A percentile compares a stretch with the other conserved stretches of the same genome.
Evolutionary conservation across 2,113 vertebrate species (phyloP).

Genomic region (Psammodynastes pulverulentus): DNA sequence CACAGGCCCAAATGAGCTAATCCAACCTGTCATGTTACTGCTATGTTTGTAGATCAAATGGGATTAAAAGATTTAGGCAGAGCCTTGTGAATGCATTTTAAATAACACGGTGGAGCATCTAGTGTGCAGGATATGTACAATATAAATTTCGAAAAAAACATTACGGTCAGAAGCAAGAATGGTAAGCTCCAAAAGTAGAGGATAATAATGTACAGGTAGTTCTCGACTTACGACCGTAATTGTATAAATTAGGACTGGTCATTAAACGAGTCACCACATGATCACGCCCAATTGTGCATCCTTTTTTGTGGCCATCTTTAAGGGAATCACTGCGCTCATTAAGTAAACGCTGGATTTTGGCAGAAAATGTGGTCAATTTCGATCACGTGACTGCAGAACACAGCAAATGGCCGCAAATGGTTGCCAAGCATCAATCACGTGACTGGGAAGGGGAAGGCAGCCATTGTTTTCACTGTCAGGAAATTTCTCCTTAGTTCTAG

Average conservation of each 20-base stretch:
- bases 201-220: background rate
- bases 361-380: too few species aligned
- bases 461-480: too few species aligned
- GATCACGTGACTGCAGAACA: too few species aligned
- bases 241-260: background rate
- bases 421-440: too few species aligned
- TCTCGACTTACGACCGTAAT: background rate
- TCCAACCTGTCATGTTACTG: slow-evolving; percentile 58
- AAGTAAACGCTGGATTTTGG: too few species aligned
- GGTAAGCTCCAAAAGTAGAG: background rate
- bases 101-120: slow-evolving; percentile 56
- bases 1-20: slow-evolving; percentile 63
- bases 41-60: slow-evolving; percentile 61
- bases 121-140: slow-evolving; percentile 43
- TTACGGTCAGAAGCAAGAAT: background rate
- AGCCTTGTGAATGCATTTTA: slow-evolving; percentile 60
- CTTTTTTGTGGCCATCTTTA: background rate
- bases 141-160: slow-evolving; percentile 22
- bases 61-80: slow-evolving; percentile 58
- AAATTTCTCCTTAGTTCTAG: too few species aligned
- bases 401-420: too few species aligned
- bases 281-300: background rate
- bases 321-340: background rate
- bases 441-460: too few species aligned
- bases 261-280: background rate